Evolutionary conservation across 2,888 invertebrate species (phyloP).

Genomic region (Mesopsocus fuscifrons): DNA sequence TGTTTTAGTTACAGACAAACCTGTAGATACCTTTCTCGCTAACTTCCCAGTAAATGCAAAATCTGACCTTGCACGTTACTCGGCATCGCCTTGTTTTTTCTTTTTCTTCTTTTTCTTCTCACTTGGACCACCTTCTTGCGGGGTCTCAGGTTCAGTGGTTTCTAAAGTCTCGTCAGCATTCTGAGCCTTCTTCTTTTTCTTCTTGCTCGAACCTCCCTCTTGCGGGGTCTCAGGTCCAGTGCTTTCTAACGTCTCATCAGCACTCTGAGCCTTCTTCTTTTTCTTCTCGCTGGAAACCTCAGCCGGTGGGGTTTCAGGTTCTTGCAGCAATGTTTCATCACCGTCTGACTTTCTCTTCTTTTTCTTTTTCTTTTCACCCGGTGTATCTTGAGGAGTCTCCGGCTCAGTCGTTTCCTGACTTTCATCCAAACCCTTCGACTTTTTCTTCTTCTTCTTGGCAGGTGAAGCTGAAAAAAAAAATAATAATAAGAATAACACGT

Average conservation of each 20-base stretch:
- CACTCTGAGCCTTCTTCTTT: constrained; percentile 33
- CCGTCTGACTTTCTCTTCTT: constrained; percentile 17
- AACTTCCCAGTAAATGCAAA: background rate
- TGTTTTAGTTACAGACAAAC: too few relatives aligned
- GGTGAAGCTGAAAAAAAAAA: constrained; percentile 17
- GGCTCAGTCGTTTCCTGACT: constrained; percentile 17
- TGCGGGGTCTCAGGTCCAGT: too few relatives aligned
- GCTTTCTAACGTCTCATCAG: constrained; percentile 21
- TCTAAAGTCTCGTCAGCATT: constrained; percentile 17
- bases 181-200: constrained; percentile 16
- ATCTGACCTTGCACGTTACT: background rate
- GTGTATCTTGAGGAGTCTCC: background rate
- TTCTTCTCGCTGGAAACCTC: constrained; percentile 28
- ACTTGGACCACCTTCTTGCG: constrained; percentile 22
- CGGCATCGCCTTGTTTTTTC: background rate
- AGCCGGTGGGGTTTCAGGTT: constrained; percentile 18
- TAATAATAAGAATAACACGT: constrained; percentile 11
- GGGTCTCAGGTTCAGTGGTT: constrained; percentile 16
- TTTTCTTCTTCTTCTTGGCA: constrained; percentile 21
- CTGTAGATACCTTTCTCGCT: too few relatives aligned
- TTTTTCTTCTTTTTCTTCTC: constrained; percentile 34
- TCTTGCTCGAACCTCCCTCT: constrained; percentile 12
- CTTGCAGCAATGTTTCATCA: constrained; percentile 16
- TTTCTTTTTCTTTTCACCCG: constrained; percentile 14
- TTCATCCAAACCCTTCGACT: constrained; percentile 28